Evolutionary conservation across 2,113 vertebrate species (phyloP), one percentile per base, ranked within the genome.

Genomic region (Casuarius casuarius): DNA sequence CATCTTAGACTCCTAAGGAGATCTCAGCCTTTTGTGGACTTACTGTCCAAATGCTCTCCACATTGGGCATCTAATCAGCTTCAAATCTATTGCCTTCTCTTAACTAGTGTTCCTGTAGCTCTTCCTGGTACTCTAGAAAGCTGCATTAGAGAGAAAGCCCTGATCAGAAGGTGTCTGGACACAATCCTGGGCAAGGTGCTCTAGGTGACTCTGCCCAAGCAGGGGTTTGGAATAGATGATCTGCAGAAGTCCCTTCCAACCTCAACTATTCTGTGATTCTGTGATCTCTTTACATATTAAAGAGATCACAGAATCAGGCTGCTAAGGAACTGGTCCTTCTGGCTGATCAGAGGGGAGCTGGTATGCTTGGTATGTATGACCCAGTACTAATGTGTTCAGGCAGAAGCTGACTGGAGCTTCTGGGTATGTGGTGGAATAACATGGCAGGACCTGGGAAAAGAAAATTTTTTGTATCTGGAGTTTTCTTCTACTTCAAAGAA

Each of bases 331-430:
- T 40, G 33, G 26, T 58, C 8, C 46, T 44, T 63, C n/a, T 51
- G 49, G 65, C 29, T 81, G 21, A 23, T 89, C 35, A 51, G 4
- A 5, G 35, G 11, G 5, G 29, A 63, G 9, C 33, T 77, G 21
- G 5, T 75, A 59, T 88, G 12, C 13, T 66, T 86, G 18, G 2
- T 62, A 6, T 22, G 2, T 3, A 2, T 3, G 5, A 16, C 9
- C 68, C 1, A 0, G 29, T 48, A 26, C 26, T 68, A 5, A 5
- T 25, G 18, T 7, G 16, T 5, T 28, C 1, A 5, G n/a, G 26
- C 31, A 71, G 49, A 49, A 91, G 19, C 42, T 14, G 5, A 3
- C 67, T 29, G 42, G 44, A 79, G 10, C 42, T 91, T 54, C 42
- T 72, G 31, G 33, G 21, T 3, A 12, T 67, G 13, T 28, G 7